phyloP scores from a whole-genome alignment of 1,140 invertebrate species.

The Pseudomyrmex cubaensis region DNA sequence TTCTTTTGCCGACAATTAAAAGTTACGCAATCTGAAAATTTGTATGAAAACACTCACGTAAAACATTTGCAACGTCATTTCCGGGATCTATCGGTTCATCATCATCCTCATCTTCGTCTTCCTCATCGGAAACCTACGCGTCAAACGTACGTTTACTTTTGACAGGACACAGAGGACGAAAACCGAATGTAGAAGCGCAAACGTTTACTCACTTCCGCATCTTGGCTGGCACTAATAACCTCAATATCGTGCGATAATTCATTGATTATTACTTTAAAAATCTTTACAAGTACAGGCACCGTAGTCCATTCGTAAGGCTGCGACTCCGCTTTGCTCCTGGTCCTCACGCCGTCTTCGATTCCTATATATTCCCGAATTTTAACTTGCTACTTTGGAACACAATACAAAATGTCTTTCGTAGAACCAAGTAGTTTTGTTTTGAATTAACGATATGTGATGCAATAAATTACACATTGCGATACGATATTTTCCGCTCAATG shows the following conservation, averaged over 20 bases:
- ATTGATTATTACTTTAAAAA: constrained; percentile 87
- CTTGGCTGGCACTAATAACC: constrained; percentile 71
- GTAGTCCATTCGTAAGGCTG: constrained; percentile 83
- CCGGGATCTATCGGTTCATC: constrained; percentile 79
- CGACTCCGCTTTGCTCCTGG: constrained; percentile 83
- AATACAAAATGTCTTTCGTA: constrained; percentile 4
- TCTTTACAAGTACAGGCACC: constrained; percentile 86
- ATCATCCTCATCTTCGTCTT: constrained; percentile 82
- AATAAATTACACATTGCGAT: background rate
- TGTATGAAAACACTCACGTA: constrained; percentile 70
- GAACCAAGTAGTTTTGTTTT: background rate
- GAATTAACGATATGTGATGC: constrained; percentile 15
- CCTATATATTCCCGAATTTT: constrained; percentile 71
- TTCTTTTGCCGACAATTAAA: background rate
- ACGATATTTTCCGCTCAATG: background rate
- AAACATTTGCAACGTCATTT: constrained; percentile 68
- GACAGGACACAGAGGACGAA: constrained; percentile 16
- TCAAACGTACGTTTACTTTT: constrained; percentile 19
- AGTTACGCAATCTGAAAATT: background rate
- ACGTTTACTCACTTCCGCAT: constrained; percentile 70
- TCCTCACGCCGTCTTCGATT: constrained; percentile 80
- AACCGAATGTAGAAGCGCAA: background rate
- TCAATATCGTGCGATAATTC: constrained; percentile 85
- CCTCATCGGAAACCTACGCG: constrained; percentile 80
- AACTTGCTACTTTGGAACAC: constrained; percentile 38